A percentile compares a stretch with the other conserved stretches of the same genome.
These are phyloP conservation scores for Bovichtus variegatus DNA, from an alignment of 2,797 vertebrate genomes.

Conservation along the genomic window DNA sequence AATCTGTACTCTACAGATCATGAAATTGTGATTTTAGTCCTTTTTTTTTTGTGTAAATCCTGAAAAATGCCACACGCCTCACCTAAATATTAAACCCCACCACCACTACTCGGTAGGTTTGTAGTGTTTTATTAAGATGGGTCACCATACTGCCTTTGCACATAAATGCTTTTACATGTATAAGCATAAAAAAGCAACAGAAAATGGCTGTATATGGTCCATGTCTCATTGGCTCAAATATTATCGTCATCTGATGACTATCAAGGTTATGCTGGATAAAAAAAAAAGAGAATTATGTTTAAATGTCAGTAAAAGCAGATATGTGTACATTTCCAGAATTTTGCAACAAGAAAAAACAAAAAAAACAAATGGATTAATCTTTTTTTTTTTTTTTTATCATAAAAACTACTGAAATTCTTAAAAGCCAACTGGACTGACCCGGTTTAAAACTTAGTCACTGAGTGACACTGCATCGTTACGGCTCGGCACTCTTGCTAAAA, in stretches of 20 bases:
- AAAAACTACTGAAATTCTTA: conserved; percentile 29
- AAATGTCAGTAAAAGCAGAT: conserved; percentile 41
- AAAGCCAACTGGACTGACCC: neutral
- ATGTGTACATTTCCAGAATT: conserved; percentile 4
- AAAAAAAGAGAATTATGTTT: conserved; percentile 19
- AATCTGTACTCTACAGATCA: conserved; percentile 63
- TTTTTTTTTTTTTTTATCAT: neutral
- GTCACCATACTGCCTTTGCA: conserved; percentile 15
- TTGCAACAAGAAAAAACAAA: neutral
- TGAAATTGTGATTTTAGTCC: conserved; percentile 36
- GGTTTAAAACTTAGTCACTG: neutral
- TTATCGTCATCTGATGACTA: conserved; percentile 14
- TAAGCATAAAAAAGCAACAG: conserved; percentile 33
- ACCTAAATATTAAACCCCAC: conserved; percentile 50
- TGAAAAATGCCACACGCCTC: conserved; percentile 67
- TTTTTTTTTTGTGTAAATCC: conserved; percentile 43
- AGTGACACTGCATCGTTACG: conserved; percentile 6
- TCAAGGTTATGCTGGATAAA: neutral
- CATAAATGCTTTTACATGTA: conserved; percentile 8
- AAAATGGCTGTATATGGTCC: conserved; percentile 35
- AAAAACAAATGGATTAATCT: neutral
- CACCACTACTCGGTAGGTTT: conserved; percentile 11
- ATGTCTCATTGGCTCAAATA: conserved; percentile 35
- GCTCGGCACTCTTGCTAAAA: neutral
- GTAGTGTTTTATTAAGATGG: conserved; percentile 22